phyloP scores from a whole-genome alignment of 92 coral and sea anemone species.

The Hydrozoanthus gracilis region DNA sequence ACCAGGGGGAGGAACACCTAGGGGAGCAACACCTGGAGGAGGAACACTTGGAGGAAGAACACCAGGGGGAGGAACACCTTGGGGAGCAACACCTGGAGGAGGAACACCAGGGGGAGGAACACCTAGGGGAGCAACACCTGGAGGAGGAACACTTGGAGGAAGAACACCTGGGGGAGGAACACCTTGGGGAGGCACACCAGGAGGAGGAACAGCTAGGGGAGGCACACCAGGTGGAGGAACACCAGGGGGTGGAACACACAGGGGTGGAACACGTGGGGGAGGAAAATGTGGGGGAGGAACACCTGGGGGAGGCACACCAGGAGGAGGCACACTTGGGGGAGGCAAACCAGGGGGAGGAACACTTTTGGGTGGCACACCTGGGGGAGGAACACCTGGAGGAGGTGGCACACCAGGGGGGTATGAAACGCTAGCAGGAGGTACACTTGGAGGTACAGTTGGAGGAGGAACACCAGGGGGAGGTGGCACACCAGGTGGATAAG shows the following conservation, averaged over 20 bases:
- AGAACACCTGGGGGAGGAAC: conserved; percentile 55
- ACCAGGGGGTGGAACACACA: conserved; percentile 35
- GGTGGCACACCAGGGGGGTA: conserved; percentile 54
- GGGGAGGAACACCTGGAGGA: conserved; percentile 52
- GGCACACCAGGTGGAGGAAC: conserved; percentile 48
- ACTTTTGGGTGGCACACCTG: neutral
- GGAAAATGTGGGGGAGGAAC: conserved; percentile 40
- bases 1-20: conserved; percentile 27
- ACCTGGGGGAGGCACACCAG: conserved; percentile 40
- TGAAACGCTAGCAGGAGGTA: conserved; percentile 41
- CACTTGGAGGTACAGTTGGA: neutral
- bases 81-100: conserved; percentile 43
- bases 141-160: conserved; percentile 17
- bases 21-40: neutral
- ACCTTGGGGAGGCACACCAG: conserved; percentile 34
- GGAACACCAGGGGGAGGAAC: conserved; percentile 45
- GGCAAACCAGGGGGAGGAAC: conserved; percentile 35
- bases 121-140: neutral
- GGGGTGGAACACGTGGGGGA: conserved; percentile 34
- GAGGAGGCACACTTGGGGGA: conserved; percentile 53
- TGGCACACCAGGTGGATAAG: neutral
- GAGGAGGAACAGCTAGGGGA: conserved; percentile 45
- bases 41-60: conserved; percentile 32
- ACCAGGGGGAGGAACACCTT: conserved; percentile 50
- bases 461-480: neutral